Percentiles rank a stretch among this genome's conserved stretches.
phyloP scores from a whole-genome alignment of 2,113 vertebrate species.

The Menidia beryllina region DNA sequence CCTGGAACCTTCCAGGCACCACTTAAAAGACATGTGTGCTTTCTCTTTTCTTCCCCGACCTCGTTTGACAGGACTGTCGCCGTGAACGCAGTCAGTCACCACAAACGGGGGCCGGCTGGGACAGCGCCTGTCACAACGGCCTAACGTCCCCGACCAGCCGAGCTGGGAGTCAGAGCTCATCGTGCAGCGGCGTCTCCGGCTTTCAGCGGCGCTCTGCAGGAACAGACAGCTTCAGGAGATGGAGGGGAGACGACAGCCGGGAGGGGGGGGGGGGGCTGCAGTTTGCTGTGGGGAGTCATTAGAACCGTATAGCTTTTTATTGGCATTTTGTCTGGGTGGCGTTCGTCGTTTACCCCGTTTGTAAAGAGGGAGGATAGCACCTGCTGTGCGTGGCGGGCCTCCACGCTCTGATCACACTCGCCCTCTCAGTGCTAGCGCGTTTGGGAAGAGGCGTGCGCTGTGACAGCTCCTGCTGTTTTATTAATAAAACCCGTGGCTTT shows the following conservation, averaged over 20 bases:
- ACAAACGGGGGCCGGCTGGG: conserved; percentile 53
- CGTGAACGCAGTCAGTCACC: conserved; percentile 43
- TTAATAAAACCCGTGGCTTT: conserved; percentile 60
- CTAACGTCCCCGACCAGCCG: conserved; percentile 41
- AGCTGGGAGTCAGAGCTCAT: conserved; percentile 73
- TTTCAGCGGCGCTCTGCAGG: conserved; percentile 65
- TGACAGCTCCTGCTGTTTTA: conserved; percentile 71
- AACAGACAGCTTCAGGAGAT: conserved; percentile 63
- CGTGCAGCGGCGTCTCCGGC: conserved; percentile 48
- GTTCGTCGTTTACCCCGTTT: conserved; percentile 36
- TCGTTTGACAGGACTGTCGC: conserved; percentile 46
- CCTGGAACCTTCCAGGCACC: conserved; percentile 12
- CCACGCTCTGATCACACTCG: conserved; percentile 27
- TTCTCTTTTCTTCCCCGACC: conserved; percentile 9
- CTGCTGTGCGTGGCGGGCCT: neutral
- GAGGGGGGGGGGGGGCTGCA: conserved; percentile 1
- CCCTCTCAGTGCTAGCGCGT: conserved; percentile 48
- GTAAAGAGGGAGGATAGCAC: conserved; percentile 1
- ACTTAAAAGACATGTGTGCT: conserved; percentile 53
- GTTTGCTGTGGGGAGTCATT: conserved; percentile 53
- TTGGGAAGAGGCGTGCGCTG: neutral
- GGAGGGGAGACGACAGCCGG: conserved; percentile 29
- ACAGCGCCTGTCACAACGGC: conserved; percentile 72
- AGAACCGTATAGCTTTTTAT: conserved; percentile 48
- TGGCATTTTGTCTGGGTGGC: conserved; percentile 48